Evolutionary conservation across 2,797 vertebrate genomes (phyloP), one percentile per base, ranked within the genome.

Genomic region (Enteromius radiatus): DNA sequence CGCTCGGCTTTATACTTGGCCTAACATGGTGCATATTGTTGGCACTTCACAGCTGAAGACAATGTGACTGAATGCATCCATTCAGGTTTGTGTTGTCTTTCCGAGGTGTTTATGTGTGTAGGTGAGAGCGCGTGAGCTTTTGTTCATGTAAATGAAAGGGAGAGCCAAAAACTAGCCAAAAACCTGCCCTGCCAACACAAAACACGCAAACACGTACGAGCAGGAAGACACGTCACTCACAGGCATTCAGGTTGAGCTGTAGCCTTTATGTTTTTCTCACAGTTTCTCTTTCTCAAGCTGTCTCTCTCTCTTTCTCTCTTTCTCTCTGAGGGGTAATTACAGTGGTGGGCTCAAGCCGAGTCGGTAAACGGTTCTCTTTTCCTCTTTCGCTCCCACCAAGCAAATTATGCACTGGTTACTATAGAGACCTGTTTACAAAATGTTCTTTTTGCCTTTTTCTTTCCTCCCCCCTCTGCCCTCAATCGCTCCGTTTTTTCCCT

Each of bases 371-470:
- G 92, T 93, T 95, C 86, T 92, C 93, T 92, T 92, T 93, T 92
- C 90, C 90, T 93, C 90, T 87, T 86, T 86, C 87, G 90, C 91
- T 93, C 92, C 89, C 90, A 91, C 93, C 91, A 92, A 91, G 93
- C 92, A 94, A 94, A 94, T 94, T 93, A 94, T 92, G 91, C 90
- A 89, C 92, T 85, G 89, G 94, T 95, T 94, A 92, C 94, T 93
- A 94, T 95, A 94, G 94, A 93, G 93, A 95, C 88, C 82, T 94
- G 92, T 94, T 95, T 94, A 93, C 93, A 94, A 93, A 92, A 94
- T 91, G 92, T 84, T 89, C 87, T 91, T 93, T 89, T 86, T 85
- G 69, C 83, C 88, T 86, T 87, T 91, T 88, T 89, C 89, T 78
- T 88, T 85, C 86, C 86, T 85, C 83, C 86, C 79, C 77, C 69